Base-by-base conservation (phyloP, 2,888 invertebrate genomes). In the Agrochola macilenta region DNA sequence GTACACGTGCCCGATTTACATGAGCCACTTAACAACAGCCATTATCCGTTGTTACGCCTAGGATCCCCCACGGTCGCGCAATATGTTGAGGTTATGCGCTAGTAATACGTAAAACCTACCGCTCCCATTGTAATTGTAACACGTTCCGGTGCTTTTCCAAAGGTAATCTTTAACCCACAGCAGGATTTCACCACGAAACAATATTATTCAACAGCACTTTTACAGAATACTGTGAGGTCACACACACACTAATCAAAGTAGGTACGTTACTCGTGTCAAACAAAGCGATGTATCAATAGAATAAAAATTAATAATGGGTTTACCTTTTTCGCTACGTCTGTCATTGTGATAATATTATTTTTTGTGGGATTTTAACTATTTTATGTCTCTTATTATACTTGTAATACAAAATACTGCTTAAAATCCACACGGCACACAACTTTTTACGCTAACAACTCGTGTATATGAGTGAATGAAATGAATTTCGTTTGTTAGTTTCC, bases 241-340 rank as follows among this genome's bases (percentile, higher is more conserved):
- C 93, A 93, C 93, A 78, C 78, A 93, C 92, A 93, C 91, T 91
- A 90, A 89, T 90, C 92, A 92, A 92, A 88, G 90, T 90, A 69
- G n/a, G 58, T 52, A 92, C 90, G 90, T 87, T 89, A 89, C 89
- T 93, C 91, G 91, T 92, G 94, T 94, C 93, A 93, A 93, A 92
- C 90, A 91, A 90, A 89, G 90, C 88, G 87, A 85, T 84, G 82
- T 76, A 85, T 82, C 78, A 80, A n/a, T 57, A n/a, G 17, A 54
- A 72, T 79, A 87, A 88, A 87, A 46, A 83, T 76, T 60, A 71
- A 64, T 79, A 70, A 71, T 75, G 68, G 70, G 57, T 92, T 94
- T 95, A 96, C 96, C 96, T 96, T 96, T 93, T 94, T 95, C 83
- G 95, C 93, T 83, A 96, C 94, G 93, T 96, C 95, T 92, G 95